phyloP scores from a whole-genome alignment of 37 sponge, comb jelly and placozoan species.

The Agelas oroides region DNA sequence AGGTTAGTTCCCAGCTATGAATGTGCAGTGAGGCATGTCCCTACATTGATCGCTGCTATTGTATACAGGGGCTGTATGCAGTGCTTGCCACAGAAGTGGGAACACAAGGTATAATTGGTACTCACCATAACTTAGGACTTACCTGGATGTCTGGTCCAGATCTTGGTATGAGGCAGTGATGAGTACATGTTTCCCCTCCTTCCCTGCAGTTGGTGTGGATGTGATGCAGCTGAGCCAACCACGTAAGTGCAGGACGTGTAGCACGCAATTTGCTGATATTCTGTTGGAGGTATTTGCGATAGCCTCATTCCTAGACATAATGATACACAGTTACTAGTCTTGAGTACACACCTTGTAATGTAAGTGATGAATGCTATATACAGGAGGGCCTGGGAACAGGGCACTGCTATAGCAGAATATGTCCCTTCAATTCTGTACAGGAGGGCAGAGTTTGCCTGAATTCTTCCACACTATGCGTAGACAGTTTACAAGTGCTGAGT shows the following conservation, averaged over 20 bases:
- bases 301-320: too few relatives aligned
- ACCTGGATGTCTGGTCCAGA: too few relatives aligned
- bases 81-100: conserved; percentile 47
- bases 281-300: too few relatives aligned
- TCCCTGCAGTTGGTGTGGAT: conserved; percentile 84
- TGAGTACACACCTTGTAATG: too few relatives aligned
- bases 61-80: conserved; percentile 45
- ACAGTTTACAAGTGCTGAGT: conserved; percentile 82
- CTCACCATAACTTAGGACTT: too few relatives aligned
- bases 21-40: not conserved
- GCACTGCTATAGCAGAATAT: too few relatives aligned
- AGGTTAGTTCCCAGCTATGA: conserved; percentile 21
- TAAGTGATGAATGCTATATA: too few relatives aligned
- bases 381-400: too few relatives aligned
- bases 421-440: conserved; percentile 7
- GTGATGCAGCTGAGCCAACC: conserved; percentile 80
- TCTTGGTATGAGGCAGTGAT: too few relatives aligned
- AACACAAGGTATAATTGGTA: conserved; percentile 35
- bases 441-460: conserved; percentile 34
- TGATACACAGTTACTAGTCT: not conserved
- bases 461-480: conserved; percentile 88
- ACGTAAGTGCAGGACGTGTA: conserved; percentile 38
- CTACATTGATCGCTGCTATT: not conserved
- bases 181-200: not conserved
- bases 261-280: not conserved